Base-by-base conservation (phyloP, 1,140 invertebrate genomes). In the Atta colombica region DNA sequence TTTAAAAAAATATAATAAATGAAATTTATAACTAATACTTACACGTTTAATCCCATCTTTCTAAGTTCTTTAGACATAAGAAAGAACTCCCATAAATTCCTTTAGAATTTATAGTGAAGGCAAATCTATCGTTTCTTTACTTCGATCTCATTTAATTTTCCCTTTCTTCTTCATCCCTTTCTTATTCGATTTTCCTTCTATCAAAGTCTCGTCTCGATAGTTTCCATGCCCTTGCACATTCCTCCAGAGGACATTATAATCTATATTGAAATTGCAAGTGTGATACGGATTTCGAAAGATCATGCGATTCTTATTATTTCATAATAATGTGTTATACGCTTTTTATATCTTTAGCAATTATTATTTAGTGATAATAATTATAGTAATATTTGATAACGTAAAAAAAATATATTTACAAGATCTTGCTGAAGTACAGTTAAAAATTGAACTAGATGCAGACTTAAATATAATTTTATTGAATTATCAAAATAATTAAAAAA, bases 171-270 rank as follows among this genome's bases (percentile, higher is more conserved):
- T 63, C 35, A 39, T 87, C 55, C 28, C 77, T 72, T 53, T 68
- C 77, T 60, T 68, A 53, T 71, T 80, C 75, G 63, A 87, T 81
- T 84, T 72, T 85, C 85, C 25, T 58, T 87, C 35, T 71, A 75
- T 87, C 55, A 77, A 75, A 60, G 74, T 85, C 60, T 85, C 60
- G 35, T 86, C 60, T n/a, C 35, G 66, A 81, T 81, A 81, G 21
- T 81, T 60, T 60, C 35, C 18, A 18, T 18, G 16, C 60, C 39
- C 10, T 81, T 16, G n/a, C 66, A 58, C 78, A 53, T 81, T 69
- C 51, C 0, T 81, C 68, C 16, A 58, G 18, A 12, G 21, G 35
- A 60, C 53, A 45, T 69, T 35, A 39, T 39, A 55, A 21, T 35
- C 31, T 35, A 35, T 69, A 81, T 58, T 81, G 35, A 81, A 81